Evolutionary conservation across 2,113 vertebrate genomes (phyloP), one percentile per base, ranked within the genome.

Genomic region (Osmerus mordax): DNA sequence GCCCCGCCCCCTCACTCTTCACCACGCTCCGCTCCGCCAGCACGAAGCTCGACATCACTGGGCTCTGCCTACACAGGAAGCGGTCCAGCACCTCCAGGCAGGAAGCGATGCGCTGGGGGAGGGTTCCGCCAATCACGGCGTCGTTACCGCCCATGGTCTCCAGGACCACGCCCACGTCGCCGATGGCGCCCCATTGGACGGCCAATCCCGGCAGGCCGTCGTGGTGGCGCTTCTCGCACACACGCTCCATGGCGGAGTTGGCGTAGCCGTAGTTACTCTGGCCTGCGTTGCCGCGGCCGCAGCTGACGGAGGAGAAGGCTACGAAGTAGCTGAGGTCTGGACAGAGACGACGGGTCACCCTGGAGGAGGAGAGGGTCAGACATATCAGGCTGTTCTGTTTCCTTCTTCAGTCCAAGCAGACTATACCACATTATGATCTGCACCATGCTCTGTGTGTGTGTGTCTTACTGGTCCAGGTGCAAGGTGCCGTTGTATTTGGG

Each of bases 221-320:
- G 0, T 91, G 86, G 8, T 28, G 75, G 2, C 97, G 91, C 82
- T 93, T 91, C 86, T 99, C 97, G 32, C 97, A 99, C 61, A 99
- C 91, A 0, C 97, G 95, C 77, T 99, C 97, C 97, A 99, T 99
- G 69, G 94, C 79, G 3, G 97, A 99, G 91, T 99, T 99, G 76
- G 97, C 97, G 13, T 95, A 99, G 47, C 96, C 97, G 0, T 99
- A 99, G 90, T 97, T 99, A 78, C 91, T 96, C 77, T 99, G 97
- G 16, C 97, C 96, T 0, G 93, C 93, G 0, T 99, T 99, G 67
- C 97, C 97, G 25, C 93, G 95, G 56, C 97, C 97, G 0, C 95
- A 98, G 90, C 96, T 99, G 86, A 99, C 94, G 0, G 97, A 99
- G 19, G 97, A 99, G 91, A 99, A 99, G 58, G 80, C 93, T 80